Evolutionary conservation across 1,140 invertebrate species (phyloP).

Genomic region (Holotrichia oblita): DNA sequence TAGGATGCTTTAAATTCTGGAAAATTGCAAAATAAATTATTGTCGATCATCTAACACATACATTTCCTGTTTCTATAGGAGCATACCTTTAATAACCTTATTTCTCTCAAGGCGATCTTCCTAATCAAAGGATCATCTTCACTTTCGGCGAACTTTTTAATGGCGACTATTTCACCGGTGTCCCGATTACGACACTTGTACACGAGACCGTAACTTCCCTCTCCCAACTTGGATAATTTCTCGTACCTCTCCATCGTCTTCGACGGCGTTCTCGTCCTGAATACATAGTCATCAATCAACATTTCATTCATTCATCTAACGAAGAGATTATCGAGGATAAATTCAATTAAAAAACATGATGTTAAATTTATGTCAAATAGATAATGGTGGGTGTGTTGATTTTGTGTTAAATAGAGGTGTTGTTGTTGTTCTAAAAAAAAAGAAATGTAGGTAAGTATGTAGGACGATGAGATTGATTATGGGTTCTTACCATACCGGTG

Average conservation of each 20-base stretch:
- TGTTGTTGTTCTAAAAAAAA: too few relatives aligned
- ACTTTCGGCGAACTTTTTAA: conserved; percentile 99
- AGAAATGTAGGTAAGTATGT: too few relatives aligned
- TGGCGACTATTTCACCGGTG: conserved; percentile 95
- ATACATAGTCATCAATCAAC: not conserved
- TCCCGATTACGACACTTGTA: conserved; percentile 98
- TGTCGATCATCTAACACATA: too few relatives aligned
- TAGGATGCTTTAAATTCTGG: conserved; percentile 98
- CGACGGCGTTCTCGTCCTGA: conserved; percentile 82
- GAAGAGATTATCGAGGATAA: too few relatives aligned
- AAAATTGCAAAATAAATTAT: too few relatives aligned
- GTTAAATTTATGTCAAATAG: conserved; percentile 12
- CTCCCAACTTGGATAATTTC: conserved; percentile 94
- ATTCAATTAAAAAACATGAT: too few relatives aligned
- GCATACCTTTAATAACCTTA: conserved; percentile 97
- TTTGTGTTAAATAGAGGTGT: too few relatives aligned
- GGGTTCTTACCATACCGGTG: conserved; percentile 43
- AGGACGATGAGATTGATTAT: too few relatives aligned
- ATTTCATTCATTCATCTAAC: too few relatives aligned
- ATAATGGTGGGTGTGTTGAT: not conserved
- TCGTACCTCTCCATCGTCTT: conserved; percentile 98
- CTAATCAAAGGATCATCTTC: conserved; percentile 98
- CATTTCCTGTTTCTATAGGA: too few relatives aligned
- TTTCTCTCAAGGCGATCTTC: conserved; percentile 98
- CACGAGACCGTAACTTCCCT: conserved; percentile 98